These are phyloP conservation scores for Aethina tumida DNA, from an alignment of 1,140 invertebrate species.

Conservation along the genomic window DNA sequence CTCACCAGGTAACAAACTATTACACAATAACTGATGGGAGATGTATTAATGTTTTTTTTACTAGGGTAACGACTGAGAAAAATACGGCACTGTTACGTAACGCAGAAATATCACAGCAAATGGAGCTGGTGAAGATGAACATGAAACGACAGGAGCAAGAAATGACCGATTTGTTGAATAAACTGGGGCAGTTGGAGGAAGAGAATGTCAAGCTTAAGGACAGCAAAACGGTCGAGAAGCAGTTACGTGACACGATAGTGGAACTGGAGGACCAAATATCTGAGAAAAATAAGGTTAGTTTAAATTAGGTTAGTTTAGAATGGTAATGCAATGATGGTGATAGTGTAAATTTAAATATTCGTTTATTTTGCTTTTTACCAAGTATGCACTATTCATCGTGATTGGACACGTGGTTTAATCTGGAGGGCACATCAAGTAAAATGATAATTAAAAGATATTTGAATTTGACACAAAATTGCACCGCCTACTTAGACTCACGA, in stretches of 20 bases:
- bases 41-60: neutral
- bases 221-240: slow-evolving; percentile 43
- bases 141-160: slow-evolving; percentile 53
- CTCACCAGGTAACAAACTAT: slow-evolving; percentile 28
- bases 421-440: no score
- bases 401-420: no score
- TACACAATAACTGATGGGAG: neutral
- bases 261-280: slow-evolving; percentile 63
- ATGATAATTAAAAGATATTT: no score
- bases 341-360: no score
- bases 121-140: slow-evolving; percentile 62
- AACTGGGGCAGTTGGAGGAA: slow-evolving; percentile 39
- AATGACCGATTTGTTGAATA: slow-evolving; percentile 42
- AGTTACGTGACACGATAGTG: slow-evolving; percentile 49
- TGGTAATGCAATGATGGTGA: neutral
- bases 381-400: no score
- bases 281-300: slow-evolving; percentile 65
- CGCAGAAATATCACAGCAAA: slow-evolving; percentile 73
- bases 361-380: no score
- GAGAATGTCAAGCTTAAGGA: slow-evolving; percentile 40
- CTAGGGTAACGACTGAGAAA: slow-evolving; percentile 59
- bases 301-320: neutral
- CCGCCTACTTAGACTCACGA: no score
- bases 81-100: slow-evolving; percentile 67
- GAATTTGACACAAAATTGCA: no score